Conservation (phyloP, 2,113 vertebrate genomes). For the Eulemur macaco region DNA sequence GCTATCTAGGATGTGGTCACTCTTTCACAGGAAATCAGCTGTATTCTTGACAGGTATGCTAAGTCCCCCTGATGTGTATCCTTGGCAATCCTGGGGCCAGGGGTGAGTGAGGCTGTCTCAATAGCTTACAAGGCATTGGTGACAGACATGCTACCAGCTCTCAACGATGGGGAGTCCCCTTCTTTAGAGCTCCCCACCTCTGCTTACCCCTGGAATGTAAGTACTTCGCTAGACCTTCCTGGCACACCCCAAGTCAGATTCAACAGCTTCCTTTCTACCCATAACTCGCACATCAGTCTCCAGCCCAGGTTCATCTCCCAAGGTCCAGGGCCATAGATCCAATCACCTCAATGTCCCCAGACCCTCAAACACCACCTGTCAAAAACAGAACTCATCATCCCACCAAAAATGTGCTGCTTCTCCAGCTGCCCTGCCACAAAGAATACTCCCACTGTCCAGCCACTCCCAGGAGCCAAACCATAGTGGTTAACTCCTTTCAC, state of each 20-base stretch:
- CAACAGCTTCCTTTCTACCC: neutral
- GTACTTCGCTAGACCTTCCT: neutral
- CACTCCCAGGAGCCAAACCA: neutral
- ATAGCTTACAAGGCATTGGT: neutral
- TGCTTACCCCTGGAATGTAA: neutral
- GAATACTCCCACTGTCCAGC: accelerated
- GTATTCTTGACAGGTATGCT: neutral
- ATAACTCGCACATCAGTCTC: neutral
- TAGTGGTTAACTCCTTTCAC: accelerated
- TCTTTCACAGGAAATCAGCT: neutral
- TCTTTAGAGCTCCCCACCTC: neutral
- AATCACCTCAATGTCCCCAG: too few species aligned
- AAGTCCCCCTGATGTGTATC: accelerated
- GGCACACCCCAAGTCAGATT: neutral
- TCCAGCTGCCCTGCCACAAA: neutral
- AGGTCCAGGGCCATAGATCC: neutral
- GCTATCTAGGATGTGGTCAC: neutral
- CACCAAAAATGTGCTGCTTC: neutral
- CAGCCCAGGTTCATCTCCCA: neutral
- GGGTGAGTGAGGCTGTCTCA: neutral
- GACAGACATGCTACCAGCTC: too few species aligned
- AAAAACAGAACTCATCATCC: neutral
- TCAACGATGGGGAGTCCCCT: accelerated
- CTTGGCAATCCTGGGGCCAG: neutral
- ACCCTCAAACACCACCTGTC: neutral